Conservation (phyloP, 2,113 vertebrate genomes). For the Chaetodon trifascialis region DNA sequence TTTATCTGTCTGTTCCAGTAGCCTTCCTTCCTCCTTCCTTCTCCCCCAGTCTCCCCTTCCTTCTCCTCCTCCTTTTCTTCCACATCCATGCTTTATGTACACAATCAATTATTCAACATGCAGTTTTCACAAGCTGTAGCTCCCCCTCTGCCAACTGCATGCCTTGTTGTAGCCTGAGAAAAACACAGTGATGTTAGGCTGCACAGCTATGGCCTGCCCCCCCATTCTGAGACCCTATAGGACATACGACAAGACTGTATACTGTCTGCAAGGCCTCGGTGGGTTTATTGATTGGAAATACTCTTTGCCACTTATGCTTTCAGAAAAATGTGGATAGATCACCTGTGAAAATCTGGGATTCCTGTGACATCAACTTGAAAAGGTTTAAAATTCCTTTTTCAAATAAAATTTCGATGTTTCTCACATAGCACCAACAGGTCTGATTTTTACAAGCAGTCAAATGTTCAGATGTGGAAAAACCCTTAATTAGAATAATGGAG, state of each 20-base stretch:
- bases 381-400: background rate
- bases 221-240: background rate
- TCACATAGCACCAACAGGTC: too few relatives aligned
- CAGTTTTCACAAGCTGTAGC: conserved; percentile 60
- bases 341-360: background rate
- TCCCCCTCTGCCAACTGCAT: conserved; percentile 50
- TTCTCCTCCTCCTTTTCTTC: conserved; percentile 33
- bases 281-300: background rate
- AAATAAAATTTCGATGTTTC: background rate
- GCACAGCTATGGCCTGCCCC: conserved; percentile 6
- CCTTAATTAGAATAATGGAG: background rate
- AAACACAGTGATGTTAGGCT: conserved; percentile 31
- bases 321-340: background rate
- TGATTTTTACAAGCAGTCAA: too few relatives aligned
- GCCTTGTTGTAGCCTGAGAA: conserved; percentile 34
- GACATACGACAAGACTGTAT: conserved; percentile 4
- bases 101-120: conserved; percentile 78
- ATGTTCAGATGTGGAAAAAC: too few relatives aligned
- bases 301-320: background rate
- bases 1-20: conserved; percentile 46
- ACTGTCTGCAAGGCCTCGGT: conserved; percentile 1
- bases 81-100: conserved; percentile 68
- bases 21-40: background rate
- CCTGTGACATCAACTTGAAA: background rate
- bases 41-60: background rate